Base-by-base conservation (phyloP, 2,113 vertebrate species). In the Varanus komodoensis region DNA sequence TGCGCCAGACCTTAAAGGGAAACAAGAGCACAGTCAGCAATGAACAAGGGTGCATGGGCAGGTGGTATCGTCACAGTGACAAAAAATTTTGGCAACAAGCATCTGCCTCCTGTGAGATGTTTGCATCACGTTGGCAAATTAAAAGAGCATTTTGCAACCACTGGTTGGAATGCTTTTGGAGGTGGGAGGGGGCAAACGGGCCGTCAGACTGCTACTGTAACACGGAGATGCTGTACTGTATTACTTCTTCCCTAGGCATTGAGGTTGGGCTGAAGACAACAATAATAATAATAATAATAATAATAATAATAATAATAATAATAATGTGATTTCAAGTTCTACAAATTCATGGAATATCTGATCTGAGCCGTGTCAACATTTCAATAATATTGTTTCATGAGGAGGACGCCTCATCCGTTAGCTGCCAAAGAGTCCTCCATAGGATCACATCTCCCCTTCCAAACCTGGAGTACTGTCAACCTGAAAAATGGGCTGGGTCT, bases 1-100 rank as follows among this genome's bases (percentile, higher is more conserved):
- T 99, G 98, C 97, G 99, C 99, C 98, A 99, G 98, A 99, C 99
- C 99, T 99, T 99, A 97, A 99, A 99, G 98, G 98, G 97, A 99
- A 99, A 99, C 98, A 99, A 99, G 98, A 99, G 98, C 98, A 99
- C 97, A 99, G 98, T 99, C 98, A 99, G 98, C 98, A 99, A 98
- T 98, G 97, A 98, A 98, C 98, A 99, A 98, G 98, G 98, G 98
- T 98, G 97, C 97, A 98, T 92, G 97, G 98, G 98, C 98, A 98
- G 97, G 97, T 97, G 98, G 97, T 97, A 96, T 97, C 96, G 97
- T 98, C 97, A 98, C 96, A 97, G 95, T 95, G 97, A 98, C 97
- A 98, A 96, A 97, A 97, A 97, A 54, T 73, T 94, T 97, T 96
- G 96, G 97, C 97, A 97, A 97, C 98, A 98, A 98, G 97, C 98